phyloP scores from a whole-genome alignment of 1,140 invertebrate genomes.

The Sitophilus oryzae region DNA sequence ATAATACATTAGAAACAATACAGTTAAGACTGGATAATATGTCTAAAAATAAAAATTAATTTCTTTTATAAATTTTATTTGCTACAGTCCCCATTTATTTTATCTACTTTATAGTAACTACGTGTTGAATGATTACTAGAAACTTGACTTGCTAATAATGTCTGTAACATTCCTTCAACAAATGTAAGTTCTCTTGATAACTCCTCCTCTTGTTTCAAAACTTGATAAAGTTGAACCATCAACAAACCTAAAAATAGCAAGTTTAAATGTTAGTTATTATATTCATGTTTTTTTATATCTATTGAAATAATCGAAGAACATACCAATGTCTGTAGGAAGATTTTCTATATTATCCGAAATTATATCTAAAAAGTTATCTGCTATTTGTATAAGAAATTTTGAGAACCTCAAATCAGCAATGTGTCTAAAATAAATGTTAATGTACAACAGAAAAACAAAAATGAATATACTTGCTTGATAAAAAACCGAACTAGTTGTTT shows the following conservation, averaged over 20 bases:
- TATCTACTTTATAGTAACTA: conserved; percentile 4
- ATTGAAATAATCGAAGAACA: conserved; percentile 25
- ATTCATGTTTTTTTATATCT: neutral
- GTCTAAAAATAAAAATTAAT: conserved; percentile 12
- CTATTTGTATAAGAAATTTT: conserved; percentile 64
- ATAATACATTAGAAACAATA: conserved; percentile 38
- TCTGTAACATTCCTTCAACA: conserved; percentile 63
- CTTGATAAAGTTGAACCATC: conserved; percentile 54
- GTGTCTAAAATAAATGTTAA: conserved; percentile 46
- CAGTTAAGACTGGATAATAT: conserved; percentile 38
- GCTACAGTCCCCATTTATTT: neutral
- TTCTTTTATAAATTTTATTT: neutral
- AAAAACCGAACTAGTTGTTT: conserved; percentile 68
- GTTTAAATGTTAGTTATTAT: neutral
- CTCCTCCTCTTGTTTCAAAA: conserved; percentile 61
- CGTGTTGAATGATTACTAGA: neutral
- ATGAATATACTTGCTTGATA: conserved; percentile 36
- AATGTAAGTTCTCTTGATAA: conserved; percentile 55
- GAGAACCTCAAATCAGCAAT: conserved; percentile 70
- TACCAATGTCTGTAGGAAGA: conserved; percentile 52
- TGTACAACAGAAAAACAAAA: neutral
- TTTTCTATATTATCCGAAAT: conserved; percentile 57
- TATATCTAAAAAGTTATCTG: conserved; percentile 66
- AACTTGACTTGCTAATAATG: conserved; percentile 52
- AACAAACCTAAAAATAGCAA: conserved; percentile 29